These are phyloP conservation scores for Martes martes DNA, from an alignment of 2,113 vertebrate genomes.

Conservation along the genomic window DNA sequence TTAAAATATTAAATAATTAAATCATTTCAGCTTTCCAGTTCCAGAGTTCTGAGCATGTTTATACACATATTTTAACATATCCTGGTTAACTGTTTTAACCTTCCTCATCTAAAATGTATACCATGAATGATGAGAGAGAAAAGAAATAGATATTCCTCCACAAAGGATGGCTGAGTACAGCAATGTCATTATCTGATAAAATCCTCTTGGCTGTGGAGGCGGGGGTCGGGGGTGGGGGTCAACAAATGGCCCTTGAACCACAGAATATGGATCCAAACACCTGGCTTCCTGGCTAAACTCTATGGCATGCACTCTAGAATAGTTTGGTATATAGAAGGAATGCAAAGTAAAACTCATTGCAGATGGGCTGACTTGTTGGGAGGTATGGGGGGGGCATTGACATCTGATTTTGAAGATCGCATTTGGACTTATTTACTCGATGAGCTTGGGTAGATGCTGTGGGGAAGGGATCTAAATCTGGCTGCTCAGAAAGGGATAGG, in stretches of 20 bases:
- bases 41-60: constrained; percentile 57
- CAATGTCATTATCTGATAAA: not conserved
- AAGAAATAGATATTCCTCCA: constrained; percentile 57
- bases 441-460: constrained; percentile 78
- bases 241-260: constrained; percentile 31
- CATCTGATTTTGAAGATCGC: constrained; percentile 77
- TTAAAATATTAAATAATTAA: constrained; percentile 67
- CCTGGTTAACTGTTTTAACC: constrained; percentile 70
- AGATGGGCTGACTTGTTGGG: constrained; percentile 77
- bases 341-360: constrained; percentile 67
- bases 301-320: not conserved
- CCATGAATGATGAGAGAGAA: constrained; percentile 58
- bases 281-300: constrained; percentile 73
- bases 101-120: constrained; percentile 75
- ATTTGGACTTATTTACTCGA: constrained; percentile 74
- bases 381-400: constrained; percentile 71
- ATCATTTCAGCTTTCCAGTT: constrained; percentile 36
- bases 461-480: constrained; percentile 48
- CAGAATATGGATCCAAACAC: constrained; percentile 30
- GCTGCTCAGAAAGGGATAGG: not conserved
- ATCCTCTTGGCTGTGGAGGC: not conserved
- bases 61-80: constrained; percentile 67
- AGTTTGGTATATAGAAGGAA: not conserved
- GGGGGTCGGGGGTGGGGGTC: not conserved
- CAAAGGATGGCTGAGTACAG: not conserved